Evolutionary conservation across 2,888 invertebrate genomes (phyloP), one percentile per base, ranked within the genome.

Genomic region (Nomada goodeniana): DNA sequence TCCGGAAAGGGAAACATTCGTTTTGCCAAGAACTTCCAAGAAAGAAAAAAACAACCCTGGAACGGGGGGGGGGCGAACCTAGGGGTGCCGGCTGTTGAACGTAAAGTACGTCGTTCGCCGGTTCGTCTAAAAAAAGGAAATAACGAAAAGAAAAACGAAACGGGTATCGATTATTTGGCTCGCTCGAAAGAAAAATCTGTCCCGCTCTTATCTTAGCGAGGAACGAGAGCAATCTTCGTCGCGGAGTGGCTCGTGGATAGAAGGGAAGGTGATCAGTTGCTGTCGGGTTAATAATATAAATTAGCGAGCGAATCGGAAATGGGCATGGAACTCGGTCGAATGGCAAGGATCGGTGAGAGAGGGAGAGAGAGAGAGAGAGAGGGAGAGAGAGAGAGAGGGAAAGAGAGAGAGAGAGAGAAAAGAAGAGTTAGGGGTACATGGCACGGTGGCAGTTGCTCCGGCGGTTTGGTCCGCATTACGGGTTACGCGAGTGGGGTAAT

Each of bases 401-500:
- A n/a, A n/a, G n/a, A n/a, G n/a, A n/a, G n/a, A n/a, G n/a, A n/a
- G n/a, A n/a, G n/a, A 55, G 20, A 50, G 53, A 69, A 53, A 69
- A 55, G 42, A 26, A 55, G n/a, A 69, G 20, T 20, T 29, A 36
- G 10, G 71, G 15, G 44, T 69, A 71, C 81, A 82, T 68, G 88
- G 83, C 89, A 92, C 93, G 89, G 93, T 93, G 93, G 93, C 93
- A 93, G 90, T 92, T 90, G 90, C 87, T 87, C 80, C 83, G 88
- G 84, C 77, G 89, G 87, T 85, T 86, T 80, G 84, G 89, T 81
- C 74, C 89, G 92, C 91, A 92, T 93, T 93, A 93, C 90, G 90
- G 91, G 92, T 92, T 91, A 91, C 91, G 91, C 90, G 90, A 90
- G 91, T 91, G 90, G 87, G 89, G 90, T 93, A 93, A 93, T 93